Base-by-base conservation (phyloP, 2,888 invertebrate genomes). In the Abscondita cerata region DNA sequence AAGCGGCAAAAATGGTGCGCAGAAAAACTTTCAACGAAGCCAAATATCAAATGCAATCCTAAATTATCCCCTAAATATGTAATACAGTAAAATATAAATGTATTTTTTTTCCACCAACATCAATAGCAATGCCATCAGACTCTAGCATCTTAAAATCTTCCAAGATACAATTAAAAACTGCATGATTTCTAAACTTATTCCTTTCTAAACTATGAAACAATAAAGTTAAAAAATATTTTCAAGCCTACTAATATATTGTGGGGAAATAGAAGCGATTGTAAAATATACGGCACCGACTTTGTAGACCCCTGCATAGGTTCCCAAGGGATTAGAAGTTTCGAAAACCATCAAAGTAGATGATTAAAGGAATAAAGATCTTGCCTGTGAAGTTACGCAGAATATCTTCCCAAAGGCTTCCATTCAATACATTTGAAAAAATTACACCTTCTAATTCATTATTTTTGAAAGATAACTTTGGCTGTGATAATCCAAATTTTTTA, bases 51-150 rank as follows among this genome's bases (percentile, higher is more conserved):
- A 60, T 73, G 69, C 4, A 71, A 47, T 0, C 71, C 73, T 58
- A 70, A 65, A 55, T 74, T 74, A 57, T 74, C 73, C 9, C 72
- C 73, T n/a, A n/a, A n/a, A n/a, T n/a, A n/a, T n/a, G n/a, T n/a
- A n/a, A n/a, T 18, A 69, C 41, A 33, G 44, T 38, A 64, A 72
- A 73, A 51, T 68, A 63, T 9, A 70, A 53, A 20, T 48, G 41
- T 25, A n/a, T n/a, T n/a, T n/a, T n/a, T n/a, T n/a, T n/a, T n/a
- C n/a, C n/a, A n/a, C n/a, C n/a, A n/a, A n/a, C n/a, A n/a, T n/a
- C n/a, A 46, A 74, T 60, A 11, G 15, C 40, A 25, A 73, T 63
- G 50, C 72, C 73, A 51, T 62, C 52, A 40, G 50, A 53, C 61
- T 70, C 69, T 8, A 74, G 60, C 59, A 53, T 56, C 50, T 55